A percentile compares a stretch with the other conserved stretches of the same genome.
phyloP scores from a whole-genome alignment of 2,797 vertebrate genomes.

The Microhierax caerulescens region DNA sequence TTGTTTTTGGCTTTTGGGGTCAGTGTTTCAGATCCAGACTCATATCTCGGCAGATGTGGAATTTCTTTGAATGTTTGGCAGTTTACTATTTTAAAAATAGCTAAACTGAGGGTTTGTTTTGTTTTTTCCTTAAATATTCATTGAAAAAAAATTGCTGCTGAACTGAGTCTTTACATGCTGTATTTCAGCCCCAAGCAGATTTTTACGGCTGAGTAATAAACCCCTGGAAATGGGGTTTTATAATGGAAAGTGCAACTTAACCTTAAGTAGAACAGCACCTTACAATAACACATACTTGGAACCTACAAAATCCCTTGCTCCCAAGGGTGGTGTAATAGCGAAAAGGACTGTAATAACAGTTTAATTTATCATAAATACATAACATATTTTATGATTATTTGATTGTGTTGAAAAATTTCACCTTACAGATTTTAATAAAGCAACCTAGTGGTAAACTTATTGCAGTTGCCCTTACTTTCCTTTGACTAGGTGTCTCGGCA shows the following conservation, averaged over 20 bases:
- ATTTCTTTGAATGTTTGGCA: background rate
- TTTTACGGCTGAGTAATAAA: constrained; percentile 74
- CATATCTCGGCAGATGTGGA: background rate
- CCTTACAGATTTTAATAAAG: constrained; percentile 73
- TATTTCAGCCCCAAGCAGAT: constrained; percentile 64
- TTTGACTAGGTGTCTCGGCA: constrained; percentile 42
- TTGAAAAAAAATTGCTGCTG: constrained; percentile 4
- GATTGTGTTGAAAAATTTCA: constrained; percentile 73
- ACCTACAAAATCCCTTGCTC: constrained; percentile 63
- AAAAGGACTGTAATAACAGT: constrained; percentile 69
- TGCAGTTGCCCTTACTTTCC: constrained; percentile 62
- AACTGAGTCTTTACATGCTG: constrained; percentile 29
- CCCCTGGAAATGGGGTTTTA: constrained; percentile 64
- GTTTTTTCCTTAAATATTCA: background rate
- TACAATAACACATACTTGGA: constrained; percentile 60
- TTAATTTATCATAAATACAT: constrained; percentile 76
- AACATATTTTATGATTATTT: constrained; percentile 74
- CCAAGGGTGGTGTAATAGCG: constrained; percentile 47
- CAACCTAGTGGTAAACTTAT: constrained; percentile 61
- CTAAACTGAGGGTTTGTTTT: background rate
- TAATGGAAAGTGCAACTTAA: constrained; percentile 77
- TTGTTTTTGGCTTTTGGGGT: background rate
- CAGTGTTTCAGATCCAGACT: background rate
- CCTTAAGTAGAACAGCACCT: constrained; percentile 58
- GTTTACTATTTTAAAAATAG: background rate